Evolutionary conservation across 2,888 invertebrate genomes (phyloP), one percentile per base, ranked within the genome.

Genomic region (Ennomos quercinarius): DNA sequence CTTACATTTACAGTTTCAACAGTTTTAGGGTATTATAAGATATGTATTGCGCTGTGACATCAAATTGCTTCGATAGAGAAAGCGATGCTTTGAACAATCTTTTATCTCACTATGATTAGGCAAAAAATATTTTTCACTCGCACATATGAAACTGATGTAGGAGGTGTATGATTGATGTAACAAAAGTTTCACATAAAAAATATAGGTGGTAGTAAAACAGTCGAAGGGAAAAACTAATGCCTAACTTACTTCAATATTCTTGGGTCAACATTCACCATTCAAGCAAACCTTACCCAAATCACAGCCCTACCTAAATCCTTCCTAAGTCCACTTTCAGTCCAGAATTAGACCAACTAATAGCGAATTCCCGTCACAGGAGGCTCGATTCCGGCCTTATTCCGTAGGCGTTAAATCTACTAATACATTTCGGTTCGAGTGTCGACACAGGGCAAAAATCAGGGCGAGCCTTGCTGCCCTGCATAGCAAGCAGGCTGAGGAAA

Each of bases 361-460:
- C 63, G 74, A 80, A 89, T 89, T 89, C 89, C 57, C 70, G 71
- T 81, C 88, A 84, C 87, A 87, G 71, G 78, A 66, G 72, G 74
- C 76, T 57, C 75, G 77, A 82, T 61, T 83, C 78, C 74, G 70
- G 76, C 78, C 76, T 80, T 83, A 87, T 86, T 87, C 81, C 74
- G 84, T 80, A 80, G 82, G 83, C 84, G 86, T 85, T 86, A 88
- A 89, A 86, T 80, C 84, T 75, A 84, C 89, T 90, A 91, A 90
- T 90, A 91, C 87, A 90, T 91, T 90, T 89, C 83, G 78, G 79
- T 78, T 77, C 77, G 78, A 75, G 80, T 84, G 91, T 82, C 87
- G 89, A 87, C 89, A 82, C 83, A 83, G 77, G 80, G 85, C 76
- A 89, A 91, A 92, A 93, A 93, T 92, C 91, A 90, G 87, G 83